These are phyloP conservation scores for Sphyrna mokarran DNA, from an alignment of 2,113 vertebrate species.

Conservation along the genomic window DNA sequence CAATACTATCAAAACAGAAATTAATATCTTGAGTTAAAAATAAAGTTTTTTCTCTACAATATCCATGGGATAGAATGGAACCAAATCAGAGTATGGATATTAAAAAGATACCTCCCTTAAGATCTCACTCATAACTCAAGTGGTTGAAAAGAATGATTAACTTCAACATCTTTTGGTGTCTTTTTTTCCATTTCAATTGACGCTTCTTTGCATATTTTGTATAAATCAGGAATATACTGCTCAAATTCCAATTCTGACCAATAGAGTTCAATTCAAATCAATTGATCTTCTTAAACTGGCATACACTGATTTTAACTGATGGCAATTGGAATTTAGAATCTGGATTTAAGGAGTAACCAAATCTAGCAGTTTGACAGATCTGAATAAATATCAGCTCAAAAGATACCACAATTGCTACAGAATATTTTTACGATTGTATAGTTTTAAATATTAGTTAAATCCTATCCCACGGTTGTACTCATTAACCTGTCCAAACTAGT, in stretches of 20 bases:
- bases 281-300: neutral
- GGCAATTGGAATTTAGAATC: neutral
- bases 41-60: neutral
- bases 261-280: neutral
- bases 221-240: neutral
- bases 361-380: neutral
- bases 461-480: neutral
- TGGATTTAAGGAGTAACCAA: neutral
- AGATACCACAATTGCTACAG: neutral
- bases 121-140: neutral
- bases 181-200: neutral
- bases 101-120: neutral
- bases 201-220: neutral
- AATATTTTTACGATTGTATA: neutral
- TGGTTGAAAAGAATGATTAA: neutral
- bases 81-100: neutral
- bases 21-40: neutral
- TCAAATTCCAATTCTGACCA: neutral
- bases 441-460: neutral
- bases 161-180: neutral
- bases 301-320: neutral
- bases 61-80: neutral
- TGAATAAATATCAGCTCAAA: neutral
- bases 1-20: neutral
- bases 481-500: neutral